Conservation (phyloP, 2,113 vertebrate genomes). For the Oceanites oceanicus region DNA sequence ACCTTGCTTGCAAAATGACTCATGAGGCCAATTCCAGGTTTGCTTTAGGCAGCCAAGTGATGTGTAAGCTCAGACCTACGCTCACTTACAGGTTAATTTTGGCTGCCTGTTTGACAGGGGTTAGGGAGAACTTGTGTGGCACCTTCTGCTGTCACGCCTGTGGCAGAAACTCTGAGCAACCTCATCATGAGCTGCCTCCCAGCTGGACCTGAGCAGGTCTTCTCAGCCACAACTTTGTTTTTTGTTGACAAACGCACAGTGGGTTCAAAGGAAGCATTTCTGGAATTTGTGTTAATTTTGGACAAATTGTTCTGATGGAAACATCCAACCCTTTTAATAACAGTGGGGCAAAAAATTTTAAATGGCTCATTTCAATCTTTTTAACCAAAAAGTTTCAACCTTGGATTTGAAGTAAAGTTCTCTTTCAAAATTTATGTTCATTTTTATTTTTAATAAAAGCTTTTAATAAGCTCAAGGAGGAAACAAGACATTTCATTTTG, state of each 20-base stretch:
- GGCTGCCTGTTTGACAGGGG: background rate
- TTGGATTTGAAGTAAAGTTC: background rate
- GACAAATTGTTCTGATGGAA: background rate
- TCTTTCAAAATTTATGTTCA: background rate
- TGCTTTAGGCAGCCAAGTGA: background rate
- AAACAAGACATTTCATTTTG: background rate
- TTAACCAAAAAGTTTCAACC: background rate
- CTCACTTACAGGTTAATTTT: background rate
- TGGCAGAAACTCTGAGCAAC: background rate
- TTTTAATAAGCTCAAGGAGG: background rate
- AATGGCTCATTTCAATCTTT: background rate
- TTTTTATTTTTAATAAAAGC: conserved; percentile 1
- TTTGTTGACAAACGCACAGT: background rate
- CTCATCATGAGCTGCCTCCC: background rate
- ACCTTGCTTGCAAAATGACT: background rate
- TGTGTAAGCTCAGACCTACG: background rate
- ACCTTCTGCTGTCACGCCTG: background rate
- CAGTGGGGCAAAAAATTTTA: background rate
- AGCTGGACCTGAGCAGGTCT: background rate
- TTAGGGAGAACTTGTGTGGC: background rate
- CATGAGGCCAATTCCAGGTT: background rate
- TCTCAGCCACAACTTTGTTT: background rate
- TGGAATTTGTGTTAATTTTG: background rate
- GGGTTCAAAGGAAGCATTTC: background rate
- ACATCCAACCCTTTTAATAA: background rate